phyloP scores from a whole-genome alignment of 1,140 invertebrate genomes.

The Magallana gigas region DNA sequence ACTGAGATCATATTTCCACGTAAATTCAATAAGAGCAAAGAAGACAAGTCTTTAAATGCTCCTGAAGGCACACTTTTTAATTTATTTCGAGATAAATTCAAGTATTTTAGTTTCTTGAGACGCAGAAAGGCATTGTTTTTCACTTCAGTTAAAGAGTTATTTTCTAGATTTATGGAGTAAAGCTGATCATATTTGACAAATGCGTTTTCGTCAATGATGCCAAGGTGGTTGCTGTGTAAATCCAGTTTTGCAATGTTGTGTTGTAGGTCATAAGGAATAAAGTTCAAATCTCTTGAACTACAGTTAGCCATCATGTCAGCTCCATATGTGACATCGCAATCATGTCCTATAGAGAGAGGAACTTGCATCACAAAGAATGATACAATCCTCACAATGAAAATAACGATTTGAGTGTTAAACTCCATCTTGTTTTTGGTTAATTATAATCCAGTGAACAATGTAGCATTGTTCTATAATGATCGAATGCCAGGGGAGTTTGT shows the following conservation, averaged over 20 bases:
- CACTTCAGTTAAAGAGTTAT: conserved; percentile 69
- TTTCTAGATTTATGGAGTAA: conserved; percentile 66
- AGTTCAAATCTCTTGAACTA: conserved; percentile 57
- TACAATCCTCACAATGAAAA: neutral
- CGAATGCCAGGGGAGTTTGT: neutral
- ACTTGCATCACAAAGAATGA: neutral
- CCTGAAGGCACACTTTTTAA: conserved; percentile 63
- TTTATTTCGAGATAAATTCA: conserved; percentile 73
- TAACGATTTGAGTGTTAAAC: neutral
- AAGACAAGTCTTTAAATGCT: conserved; percentile 59
- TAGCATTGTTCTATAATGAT: neutral
- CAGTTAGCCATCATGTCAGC: conserved; percentile 70
- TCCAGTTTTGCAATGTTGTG: conserved; percentile 67
- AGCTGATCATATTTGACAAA: conserved; percentile 70
- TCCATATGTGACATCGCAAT: conserved; percentile 12
- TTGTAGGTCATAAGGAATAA: conserved; percentile 69
- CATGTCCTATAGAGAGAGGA: neutral
- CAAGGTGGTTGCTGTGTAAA: conserved; percentile 69
- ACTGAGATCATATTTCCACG: conserved; percentile 67
- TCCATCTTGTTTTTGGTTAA: neutral
- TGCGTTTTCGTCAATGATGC: conserved; percentile 54
- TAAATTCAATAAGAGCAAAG: conserved; percentile 64
- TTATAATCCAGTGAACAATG: conserved; percentile 10
- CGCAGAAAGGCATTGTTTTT: conserved; percentile 65
- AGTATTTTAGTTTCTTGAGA: conserved; percentile 62